These are phyloP conservation scores for Gallinago nigripennis DNA, from an alignment of 2,797 vertebrate genomes.

Conservation along the genomic window DNA sequence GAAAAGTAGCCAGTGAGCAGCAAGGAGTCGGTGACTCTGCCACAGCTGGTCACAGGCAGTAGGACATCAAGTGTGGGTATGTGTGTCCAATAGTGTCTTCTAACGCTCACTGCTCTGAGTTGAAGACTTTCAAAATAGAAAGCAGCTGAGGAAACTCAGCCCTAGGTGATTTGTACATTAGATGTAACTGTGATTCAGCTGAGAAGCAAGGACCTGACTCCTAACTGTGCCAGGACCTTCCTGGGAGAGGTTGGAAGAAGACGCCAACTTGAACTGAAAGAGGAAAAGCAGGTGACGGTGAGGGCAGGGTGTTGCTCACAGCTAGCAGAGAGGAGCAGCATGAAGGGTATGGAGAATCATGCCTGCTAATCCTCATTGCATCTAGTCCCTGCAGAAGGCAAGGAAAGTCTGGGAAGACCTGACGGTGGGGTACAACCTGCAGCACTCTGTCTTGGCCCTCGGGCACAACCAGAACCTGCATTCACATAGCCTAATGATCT, in stretches of 20 bases:
- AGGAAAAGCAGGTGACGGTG: neutral
- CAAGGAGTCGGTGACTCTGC: neutral
- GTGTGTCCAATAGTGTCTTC: neutral
- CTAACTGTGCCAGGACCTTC: neutral
- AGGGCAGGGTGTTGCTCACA: neutral
- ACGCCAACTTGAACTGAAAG: neutral
- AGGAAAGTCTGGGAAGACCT: neutral
- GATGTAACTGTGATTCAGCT: neutral
- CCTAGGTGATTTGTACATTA: neutral
- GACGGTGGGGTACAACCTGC: neutral
- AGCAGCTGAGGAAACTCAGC: neutral
- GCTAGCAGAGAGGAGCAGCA: neutral
- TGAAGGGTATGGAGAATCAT: neutral
- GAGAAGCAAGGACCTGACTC: neutral
- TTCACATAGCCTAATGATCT: fast-evolving
- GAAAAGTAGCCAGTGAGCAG: neutral
- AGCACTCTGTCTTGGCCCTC: neutral
- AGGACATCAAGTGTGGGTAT: neutral
- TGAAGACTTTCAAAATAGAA: neutral
- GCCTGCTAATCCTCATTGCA: neutral
- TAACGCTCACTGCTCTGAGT: neutral
- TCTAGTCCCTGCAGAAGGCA: neutral
- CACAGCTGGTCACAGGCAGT: neutral
- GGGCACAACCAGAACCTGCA: neutral
- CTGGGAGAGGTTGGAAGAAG: neutral